These are phyloP conservation scores for Seriola dumerili DNA, from an alignment of 2,113 vertebrate genomes.

Conservation along the genomic window DNA sequence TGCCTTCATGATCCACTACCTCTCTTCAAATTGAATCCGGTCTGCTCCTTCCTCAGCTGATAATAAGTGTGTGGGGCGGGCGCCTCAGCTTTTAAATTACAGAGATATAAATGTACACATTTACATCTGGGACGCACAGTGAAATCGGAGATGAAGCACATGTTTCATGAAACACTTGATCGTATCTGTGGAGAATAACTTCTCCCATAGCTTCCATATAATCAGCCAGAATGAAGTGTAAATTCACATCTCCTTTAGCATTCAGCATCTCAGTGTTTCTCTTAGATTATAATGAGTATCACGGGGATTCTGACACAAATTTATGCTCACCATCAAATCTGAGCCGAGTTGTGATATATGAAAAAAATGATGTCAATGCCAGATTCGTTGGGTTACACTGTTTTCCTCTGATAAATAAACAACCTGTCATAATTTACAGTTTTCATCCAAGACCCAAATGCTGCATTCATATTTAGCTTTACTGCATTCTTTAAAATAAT, in stretches of 20 bases:
- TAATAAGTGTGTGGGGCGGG: conserved; percentile 52
- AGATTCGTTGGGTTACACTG: not conserved
- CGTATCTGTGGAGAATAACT: conserved; percentile 43
- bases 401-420: conserved; percentile 21
- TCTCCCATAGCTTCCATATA: conserved; percentile 12
- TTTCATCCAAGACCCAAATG: not conserved
- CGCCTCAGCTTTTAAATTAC: conserved; percentile 65
- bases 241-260: conserved; percentile 18
- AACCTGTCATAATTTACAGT: not conserved
- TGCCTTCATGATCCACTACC: conserved; percentile 76
- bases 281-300: conserved; percentile 48
- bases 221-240: conserved; percentile 11
- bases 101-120: conserved; percentile 58
- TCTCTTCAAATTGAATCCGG: conserved; percentile 74
- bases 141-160: conserved; percentile 10
- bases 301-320: conserved; percentile 46
- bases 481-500: not conserved
- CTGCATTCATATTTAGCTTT: not conserved
- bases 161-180: conserved; percentile 52
- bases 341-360: conserved; percentile 19
- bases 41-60: conserved; percentile 64
- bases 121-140: conserved; percentile 46
- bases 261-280: conserved; percentile 11
- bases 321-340: conserved; percentile 35
- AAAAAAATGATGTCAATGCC: conserved; percentile 37